Percentiles rank a stretch among this genome's conserved stretches.
Evolutionary conservation across 2,113 vertebrate genomes (phyloP).

Genomic region (Thamnophis sirtalis): DNA sequence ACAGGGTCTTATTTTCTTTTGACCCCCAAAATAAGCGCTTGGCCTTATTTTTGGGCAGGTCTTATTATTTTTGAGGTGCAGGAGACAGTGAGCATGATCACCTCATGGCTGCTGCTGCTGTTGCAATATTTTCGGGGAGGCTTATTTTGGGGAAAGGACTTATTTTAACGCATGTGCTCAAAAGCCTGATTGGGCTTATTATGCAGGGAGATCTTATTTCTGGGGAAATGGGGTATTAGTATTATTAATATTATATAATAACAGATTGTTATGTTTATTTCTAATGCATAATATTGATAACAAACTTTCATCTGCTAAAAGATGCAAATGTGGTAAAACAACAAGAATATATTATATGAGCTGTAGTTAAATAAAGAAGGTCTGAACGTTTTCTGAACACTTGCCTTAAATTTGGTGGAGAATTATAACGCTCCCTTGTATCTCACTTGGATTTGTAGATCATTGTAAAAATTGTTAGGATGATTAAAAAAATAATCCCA

Average conservation of each 20-base stretch:
- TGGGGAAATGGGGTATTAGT: no score
- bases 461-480: neutral
- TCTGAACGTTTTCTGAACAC: neutral
- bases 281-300: neutral
- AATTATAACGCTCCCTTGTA: neutral
- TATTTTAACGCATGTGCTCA: no score
- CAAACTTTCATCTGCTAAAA: neutral
- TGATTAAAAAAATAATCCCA: constrained; percentile 20
- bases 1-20: no score
- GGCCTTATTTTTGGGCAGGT: no score
- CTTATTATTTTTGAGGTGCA: no score
- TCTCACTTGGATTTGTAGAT: neutral
- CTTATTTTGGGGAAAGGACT: no score
- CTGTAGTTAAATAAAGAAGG: neutral
- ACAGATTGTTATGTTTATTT: neutral
- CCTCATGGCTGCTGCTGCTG: no score
- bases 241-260: neutral
- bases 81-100: no score
- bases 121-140: no score
- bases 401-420: neutral
- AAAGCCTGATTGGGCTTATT: no score
- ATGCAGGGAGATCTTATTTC: no score
- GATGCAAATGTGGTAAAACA: neutral
- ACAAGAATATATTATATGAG: neutral
- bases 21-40: no score